Evolutionary conservation across 1,140 invertebrate genomes (phyloP).

Genomic region (Neoseiulus cucumeris): DNA sequence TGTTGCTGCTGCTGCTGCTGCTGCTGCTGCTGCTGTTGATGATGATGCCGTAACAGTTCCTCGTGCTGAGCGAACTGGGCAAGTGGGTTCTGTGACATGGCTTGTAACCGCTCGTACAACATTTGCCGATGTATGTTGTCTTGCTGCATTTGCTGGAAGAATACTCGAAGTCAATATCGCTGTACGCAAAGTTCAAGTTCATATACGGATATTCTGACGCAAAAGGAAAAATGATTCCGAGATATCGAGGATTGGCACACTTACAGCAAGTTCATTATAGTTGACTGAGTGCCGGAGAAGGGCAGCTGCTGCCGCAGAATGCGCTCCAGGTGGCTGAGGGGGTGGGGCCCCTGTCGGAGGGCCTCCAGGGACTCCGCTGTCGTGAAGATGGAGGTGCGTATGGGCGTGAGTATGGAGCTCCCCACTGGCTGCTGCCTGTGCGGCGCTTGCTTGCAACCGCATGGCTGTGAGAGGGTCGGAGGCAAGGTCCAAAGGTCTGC

Average conservation of each 20-base stretch:
- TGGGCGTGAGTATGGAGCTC: constrained; percentile 51
- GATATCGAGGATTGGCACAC: too few relatives aligned
- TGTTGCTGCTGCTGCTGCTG: background rate
- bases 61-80: background rate
- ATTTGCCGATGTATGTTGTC: too few relatives aligned
- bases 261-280: constrained; percentile 41
- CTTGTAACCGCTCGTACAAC: background rate
- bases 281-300: constrained; percentile 49
- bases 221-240: too few relatives aligned
- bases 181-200: background rate
- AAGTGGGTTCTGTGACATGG: background rate
- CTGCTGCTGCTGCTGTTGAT: background rate
- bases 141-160: background rate
- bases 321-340: constrained; percentile 19
- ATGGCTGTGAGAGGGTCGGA: constrained; percentile 39
- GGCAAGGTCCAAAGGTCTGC: constrained; percentile 48
- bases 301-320: constrained; percentile 35
- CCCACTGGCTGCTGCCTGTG: constrained; percentile 38
- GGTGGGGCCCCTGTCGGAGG: constrained; percentile 35
- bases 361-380: constrained; percentile 37
- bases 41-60: background rate
- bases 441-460: background rate
- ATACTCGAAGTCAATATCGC: background rate
- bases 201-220: background rate
- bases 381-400: constrained; percentile 69